Conservation (phyloP, 2,113 vertebrate species). For the Tetraodon nigroviridis region DNA sequence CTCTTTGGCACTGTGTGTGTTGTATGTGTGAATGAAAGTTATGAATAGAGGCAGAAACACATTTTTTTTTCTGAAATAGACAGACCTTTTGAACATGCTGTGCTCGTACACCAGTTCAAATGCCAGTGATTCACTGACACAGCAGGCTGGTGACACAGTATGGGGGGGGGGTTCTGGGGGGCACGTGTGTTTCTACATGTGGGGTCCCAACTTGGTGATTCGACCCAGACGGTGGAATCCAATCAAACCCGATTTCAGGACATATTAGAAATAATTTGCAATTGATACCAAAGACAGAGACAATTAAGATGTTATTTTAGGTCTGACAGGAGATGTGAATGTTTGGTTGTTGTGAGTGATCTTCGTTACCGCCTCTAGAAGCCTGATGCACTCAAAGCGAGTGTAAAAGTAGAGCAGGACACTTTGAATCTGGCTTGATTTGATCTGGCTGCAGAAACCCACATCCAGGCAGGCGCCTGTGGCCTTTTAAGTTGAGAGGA, state of each 20-base stretch:
- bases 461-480: conserved; percentile 52
- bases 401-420: conserved; percentile 26
- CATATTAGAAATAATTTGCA: too few species aligned
- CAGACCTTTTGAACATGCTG: conserved; percentile 57
- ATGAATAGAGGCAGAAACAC: conserved; percentile 28
- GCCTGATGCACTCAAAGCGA: too few species aligned
- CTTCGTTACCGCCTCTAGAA: too few species aligned
- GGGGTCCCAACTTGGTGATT: background rate
- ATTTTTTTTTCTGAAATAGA: conserved; percentile 36
- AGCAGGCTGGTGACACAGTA: conserved; percentile 35
- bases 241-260: too few species aligned
- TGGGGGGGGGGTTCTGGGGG: conserved; percentile 14
- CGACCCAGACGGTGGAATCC: too few species aligned
- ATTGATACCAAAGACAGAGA: too few species aligned
- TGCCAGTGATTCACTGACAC: conserved; percentile 62
- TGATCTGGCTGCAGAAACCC: conserved; percentile 59
- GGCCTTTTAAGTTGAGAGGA: conserved; percentile 52
- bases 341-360: too few species aligned
- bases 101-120: conserved; percentile 66
- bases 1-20: background rate
- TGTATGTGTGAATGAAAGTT: conserved; percentile 18
- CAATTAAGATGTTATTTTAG: too few species aligned
- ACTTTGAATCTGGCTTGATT: conserved; percentile 42
- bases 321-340: too few species aligned
- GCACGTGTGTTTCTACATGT: conserved; percentile 6